These are phyloP conservation scores for Drepana falcataria DNA, from an alignment of 2,888 invertebrate genomes.

Conservation along the genomic window DNA sequence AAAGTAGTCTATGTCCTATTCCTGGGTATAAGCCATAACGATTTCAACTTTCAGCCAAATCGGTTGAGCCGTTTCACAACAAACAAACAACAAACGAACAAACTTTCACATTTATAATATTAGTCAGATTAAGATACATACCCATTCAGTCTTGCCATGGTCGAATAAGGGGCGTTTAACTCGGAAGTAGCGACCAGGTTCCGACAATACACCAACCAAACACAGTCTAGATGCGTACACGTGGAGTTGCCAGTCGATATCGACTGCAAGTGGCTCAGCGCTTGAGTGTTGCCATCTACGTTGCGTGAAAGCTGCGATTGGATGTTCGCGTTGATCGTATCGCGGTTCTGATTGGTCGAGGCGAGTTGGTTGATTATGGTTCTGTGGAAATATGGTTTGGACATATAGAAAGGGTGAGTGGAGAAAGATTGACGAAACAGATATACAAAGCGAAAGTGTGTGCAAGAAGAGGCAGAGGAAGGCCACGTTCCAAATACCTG, in stretches of 20 bases:
- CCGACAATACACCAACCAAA: conserved; percentile 79
- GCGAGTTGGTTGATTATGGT: conserved; percentile 49
- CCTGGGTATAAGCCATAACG: no score
- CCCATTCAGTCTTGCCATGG: conserved; percentile 81
- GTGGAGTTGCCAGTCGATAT: conserved; percentile 32
- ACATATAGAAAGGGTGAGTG: no score
- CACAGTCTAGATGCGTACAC: conserved; percentile 74
- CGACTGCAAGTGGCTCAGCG: conserved; percentile 53
- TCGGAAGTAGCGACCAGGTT: conserved; percentile 75
- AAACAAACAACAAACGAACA: not conserved
- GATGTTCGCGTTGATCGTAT: conserved; percentile 31
- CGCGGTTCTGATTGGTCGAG: conserved; percentile 25
- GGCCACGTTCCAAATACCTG: no score
- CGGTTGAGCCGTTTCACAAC: no score
- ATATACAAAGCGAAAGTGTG: no score
- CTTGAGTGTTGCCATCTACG: conserved; percentile 55
- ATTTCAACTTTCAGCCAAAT: no score
- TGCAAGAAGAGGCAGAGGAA: no score
- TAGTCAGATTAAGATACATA: conserved; percentile 26
- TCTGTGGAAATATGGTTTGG: conserved; percentile 44
- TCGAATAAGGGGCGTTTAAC: conserved; percentile 73
- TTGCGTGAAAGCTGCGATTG: conserved; percentile 56
- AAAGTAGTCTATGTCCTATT: no score
- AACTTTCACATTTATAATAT: no score
- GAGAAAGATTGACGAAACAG: no score